Evolutionary conservation across 2,113 vertebrate genomes (phyloP), one percentile per base, ranked within the genome.

Genomic region (Sturnus vulgaris): DNA sequence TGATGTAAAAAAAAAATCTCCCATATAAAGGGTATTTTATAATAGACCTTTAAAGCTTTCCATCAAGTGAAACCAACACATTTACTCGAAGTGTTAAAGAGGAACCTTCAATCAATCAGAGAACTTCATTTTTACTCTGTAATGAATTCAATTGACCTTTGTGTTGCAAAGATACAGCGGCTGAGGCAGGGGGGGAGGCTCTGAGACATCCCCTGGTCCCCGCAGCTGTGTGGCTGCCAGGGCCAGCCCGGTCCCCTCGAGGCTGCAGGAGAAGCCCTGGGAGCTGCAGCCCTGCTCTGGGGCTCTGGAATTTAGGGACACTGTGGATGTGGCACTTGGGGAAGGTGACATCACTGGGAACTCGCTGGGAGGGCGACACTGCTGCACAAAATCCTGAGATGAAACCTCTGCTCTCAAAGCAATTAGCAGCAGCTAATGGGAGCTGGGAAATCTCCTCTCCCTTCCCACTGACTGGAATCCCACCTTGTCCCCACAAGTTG

Each of bases 51-150:
- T 95, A 88, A 89, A 77, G 79, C 93, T 73, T 88, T 97, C 95
- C 94, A 95, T 97, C 96, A 97, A 90, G 95, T 73, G 93, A 97
- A 97, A 86, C 84, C 86, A 96, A 95, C 92, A 94, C 97, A 93
- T 93, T 95, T 92, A 97, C 96, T 93, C 82, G 11, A 91, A 94
- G 86, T 82, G 90, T 65, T 96, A 96, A 93, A 96, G 84, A 97
- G 82, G 86, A 95, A 11, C 84, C 82, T 95, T 97, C 97, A 95
- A 96, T 97, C 96, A 95, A 95, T 96, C 84, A 39, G 35, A 82
- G 92, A 96, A 92, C 86, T 97, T 96, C 90, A 95, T 95, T 96
- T 94, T 84, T 76, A 78, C 86, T 75, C 73, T 30, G 83, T 76
- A 94, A 96, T 88, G 95, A 95, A 96, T 97, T 87, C 90, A 37